A percentile compares a stretch with the other conserved stretches of the same genome.
These are phyloP conservation scores for Etia nguti DNA, from an alignment of 2,113 vertebrate species.

Conservation along the genomic window DNA sequence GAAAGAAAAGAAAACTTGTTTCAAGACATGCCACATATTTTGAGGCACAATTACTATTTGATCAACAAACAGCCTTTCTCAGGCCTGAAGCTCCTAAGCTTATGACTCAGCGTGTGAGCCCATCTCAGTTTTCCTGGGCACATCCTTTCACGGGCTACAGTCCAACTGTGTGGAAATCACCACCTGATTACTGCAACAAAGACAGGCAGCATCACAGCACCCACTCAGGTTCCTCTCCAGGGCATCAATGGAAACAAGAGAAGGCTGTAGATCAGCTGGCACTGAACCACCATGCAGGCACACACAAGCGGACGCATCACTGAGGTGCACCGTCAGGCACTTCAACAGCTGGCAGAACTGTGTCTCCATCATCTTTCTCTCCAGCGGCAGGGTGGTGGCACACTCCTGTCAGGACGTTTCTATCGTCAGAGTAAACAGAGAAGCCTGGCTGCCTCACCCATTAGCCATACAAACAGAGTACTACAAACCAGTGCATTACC, in stretches of 20 bases:
- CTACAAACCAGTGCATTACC: background rate
- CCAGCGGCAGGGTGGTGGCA: constrained; percentile 21
- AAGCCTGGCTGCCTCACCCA: background rate
- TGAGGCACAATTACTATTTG: background rate
- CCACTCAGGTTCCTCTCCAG: constrained; percentile 4
- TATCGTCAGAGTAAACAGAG: constrained; percentile 16
- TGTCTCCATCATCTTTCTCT: constrained; percentile 1
- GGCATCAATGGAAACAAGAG: constrained; percentile 3
- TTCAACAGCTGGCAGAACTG: background rate
- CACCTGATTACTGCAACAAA: constrained; percentile 17
- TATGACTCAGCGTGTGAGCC: constrained; percentile 25
- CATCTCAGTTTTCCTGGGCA: background rate
- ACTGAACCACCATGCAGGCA: background rate
- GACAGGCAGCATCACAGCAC: background rate
- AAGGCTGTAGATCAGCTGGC: background rate
- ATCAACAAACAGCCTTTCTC: background rate
- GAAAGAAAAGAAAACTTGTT: background rate
- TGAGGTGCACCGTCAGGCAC: background rate
- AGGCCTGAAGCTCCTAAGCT: background rate
- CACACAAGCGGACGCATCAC: background rate
- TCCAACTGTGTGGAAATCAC: background rate
- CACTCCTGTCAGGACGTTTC: constrained; percentile 24
- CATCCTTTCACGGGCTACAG: background rate
- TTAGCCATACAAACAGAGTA: background rate
- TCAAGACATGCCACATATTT: background rate